Evolutionary conservation across 2,113 vertebrate genomes (phyloP).

Genomic region (Trematocara macrostoma): DNA sequence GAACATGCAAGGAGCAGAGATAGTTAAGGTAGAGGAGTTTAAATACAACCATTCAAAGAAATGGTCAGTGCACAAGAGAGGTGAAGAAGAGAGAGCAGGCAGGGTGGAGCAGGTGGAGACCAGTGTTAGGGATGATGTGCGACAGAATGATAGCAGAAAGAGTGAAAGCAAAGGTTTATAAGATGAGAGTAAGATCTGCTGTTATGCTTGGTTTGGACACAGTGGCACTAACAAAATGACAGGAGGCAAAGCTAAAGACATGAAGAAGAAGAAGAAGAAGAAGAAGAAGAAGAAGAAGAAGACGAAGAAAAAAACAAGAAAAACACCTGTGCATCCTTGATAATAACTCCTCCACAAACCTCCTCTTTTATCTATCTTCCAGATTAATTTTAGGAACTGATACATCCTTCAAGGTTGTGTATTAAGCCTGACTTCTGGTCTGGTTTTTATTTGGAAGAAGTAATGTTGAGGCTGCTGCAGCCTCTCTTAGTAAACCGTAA

Average conservation of each 20-base stretch:
- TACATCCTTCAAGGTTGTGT: background rate
- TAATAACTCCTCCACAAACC: background rate
- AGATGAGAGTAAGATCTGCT: background rate
- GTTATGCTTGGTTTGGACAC: background rate
- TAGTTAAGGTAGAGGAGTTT: accelerated
- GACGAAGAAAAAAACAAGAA: background rate
- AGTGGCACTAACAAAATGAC: background rate
- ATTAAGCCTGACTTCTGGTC: background rate
- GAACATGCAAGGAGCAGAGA: background rate
- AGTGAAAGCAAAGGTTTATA: background rate
- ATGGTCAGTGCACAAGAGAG: background rate
- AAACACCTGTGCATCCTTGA: background rate
- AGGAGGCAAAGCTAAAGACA: background rate
- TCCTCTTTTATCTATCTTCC: background rate
- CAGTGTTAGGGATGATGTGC: background rate
- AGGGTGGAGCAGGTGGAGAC: background rate
- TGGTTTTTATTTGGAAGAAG: background rate
- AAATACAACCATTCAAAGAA: background rate
- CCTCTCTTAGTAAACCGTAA: background rate
- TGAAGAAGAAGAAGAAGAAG: background rate
- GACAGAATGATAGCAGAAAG: background rate
- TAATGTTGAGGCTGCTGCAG: background rate
- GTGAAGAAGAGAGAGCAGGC: accelerated
- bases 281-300: too few relatives aligned
- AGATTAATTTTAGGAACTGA: background rate